A percentile compares a stretch with the other conserved stretches of the same genome.
Conservation (phyloP, 2,888 invertebrate genomes). For the Coleophora flavipennella region DNA sequence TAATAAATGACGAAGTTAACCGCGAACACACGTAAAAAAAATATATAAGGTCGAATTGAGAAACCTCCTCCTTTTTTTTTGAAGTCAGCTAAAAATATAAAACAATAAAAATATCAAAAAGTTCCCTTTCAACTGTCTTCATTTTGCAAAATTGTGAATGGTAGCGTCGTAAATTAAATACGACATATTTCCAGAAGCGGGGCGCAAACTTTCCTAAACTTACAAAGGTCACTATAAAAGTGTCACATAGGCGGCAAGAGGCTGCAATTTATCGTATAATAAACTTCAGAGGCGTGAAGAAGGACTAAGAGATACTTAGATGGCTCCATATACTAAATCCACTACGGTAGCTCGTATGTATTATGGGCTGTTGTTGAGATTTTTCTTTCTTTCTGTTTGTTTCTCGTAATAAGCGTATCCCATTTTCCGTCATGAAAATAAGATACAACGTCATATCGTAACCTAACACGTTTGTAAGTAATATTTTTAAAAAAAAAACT, state of each 20-base stretch:
- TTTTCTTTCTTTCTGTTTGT: background rate
- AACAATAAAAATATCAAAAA: background rate
- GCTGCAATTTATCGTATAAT: conserved; percentile 40
- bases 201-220: conserved; percentile 34
- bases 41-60: no score
- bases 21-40: no score
- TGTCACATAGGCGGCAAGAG: conserved; percentile 37
- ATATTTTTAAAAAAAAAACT: no score
- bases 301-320: conserved; percentile 9
- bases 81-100: no score
- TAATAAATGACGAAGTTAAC: no score
- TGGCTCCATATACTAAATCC: background rate
- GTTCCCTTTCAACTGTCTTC: conserved; percentile 7
- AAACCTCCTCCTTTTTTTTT: no score
- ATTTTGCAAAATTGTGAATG: conserved; percentile 25
- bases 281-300: conserved; percentile 24
- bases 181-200: conserved; percentile 39
- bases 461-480: no score
- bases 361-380: background rate
- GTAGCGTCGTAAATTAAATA: conserved; percentile 47
- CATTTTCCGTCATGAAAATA: no score
- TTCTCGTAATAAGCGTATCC: no score
- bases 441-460: no score
- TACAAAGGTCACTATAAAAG: conserved; percentile 51
- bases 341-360: background rate